These are phyloP conservation scores for Didymodactylos carnosus DNA, from an alignment of 2,888 invertebrate species.

Conservation along the genomic window DNA sequence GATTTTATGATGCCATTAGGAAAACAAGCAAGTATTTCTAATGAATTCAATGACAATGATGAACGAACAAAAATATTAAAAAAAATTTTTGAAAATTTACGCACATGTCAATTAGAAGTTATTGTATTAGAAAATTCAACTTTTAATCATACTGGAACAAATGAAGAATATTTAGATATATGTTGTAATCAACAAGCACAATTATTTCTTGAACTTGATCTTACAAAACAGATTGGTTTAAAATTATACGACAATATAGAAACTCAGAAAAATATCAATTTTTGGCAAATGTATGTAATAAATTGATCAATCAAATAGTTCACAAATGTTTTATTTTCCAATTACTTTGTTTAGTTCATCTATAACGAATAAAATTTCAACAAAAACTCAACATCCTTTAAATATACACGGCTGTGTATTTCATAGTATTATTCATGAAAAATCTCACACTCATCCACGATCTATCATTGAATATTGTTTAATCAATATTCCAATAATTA, in stretches of 20 bases:
- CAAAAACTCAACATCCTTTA: too few relatives aligned
- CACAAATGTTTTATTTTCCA: too few relatives aligned
- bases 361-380: too few relatives aligned
- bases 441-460: not conserved
- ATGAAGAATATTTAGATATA: not conserved
- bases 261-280: not conserved
- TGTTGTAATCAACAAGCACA: not conserved
- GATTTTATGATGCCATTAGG: constrained; percentile 37
- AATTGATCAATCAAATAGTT: too few relatives aligned
- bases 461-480: not conserved
- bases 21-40: constrained; percentile 16
- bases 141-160: not conserved
- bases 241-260: not conserved
- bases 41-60: not conserved
- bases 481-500: not conserved
- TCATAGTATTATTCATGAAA: not conserved
- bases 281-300: not conserved
- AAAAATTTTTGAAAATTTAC: not conserved
- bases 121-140: not conserved
- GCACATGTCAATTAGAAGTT: not conserved
- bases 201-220: not conserved
- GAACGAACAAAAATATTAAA: not conserved
- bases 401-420: not conserved
- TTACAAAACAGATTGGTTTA: not conserved
- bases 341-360: too few relatives aligned